Evolutionary conservation across 2,888 invertebrate species (phyloP).

Genomic region (Bugulina stolonifera): DNA sequence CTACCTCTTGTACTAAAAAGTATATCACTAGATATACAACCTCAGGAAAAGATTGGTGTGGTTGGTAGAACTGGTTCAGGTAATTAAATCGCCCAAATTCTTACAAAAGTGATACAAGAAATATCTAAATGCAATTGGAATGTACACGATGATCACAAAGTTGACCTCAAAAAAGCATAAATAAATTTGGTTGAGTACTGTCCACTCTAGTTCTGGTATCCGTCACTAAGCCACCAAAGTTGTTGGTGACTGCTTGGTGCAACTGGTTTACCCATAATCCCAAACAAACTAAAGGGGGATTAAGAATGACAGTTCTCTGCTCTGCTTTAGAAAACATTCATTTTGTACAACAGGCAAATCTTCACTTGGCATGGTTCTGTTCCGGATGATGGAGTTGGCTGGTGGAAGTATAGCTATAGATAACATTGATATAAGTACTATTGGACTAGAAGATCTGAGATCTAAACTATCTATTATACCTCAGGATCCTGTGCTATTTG

Average conservation of each 20-base stretch:
- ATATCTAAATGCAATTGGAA: no score
- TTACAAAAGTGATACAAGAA: no score
- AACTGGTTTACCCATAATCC: not conserved
- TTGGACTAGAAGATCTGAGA: slow-evolving; percentile 57
- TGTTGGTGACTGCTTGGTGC: no score
- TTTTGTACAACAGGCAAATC: slow-evolving; percentile 57
- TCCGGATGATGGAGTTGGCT: slow-evolving; percentile 59
- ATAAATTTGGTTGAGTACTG: no score
- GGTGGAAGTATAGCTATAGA: slow-evolving; percentile 58
- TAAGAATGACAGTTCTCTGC: no score
- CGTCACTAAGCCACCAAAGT: no score
- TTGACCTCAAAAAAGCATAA: no score
- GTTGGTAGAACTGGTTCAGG: slow-evolving; percentile 26
- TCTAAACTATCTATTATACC: slow-evolving; percentile 56
- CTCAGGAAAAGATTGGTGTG: slow-evolving; percentile 25
- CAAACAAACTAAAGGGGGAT: no score
- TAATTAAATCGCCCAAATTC: no score
- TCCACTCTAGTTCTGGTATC: no score
- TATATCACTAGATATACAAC: not conserved
- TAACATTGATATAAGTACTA: slow-evolving; percentile 55
- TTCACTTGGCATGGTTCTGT: slow-evolving; percentile 59
- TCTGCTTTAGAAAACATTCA: no score
- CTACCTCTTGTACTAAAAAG: slow-evolving; percentile 24
- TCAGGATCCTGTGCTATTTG: slow-evolving; percentile 62
- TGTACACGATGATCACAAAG: no score